Conservation (phyloP, 2,888 invertebrate species). For the Lobophora halterata region DNA sequence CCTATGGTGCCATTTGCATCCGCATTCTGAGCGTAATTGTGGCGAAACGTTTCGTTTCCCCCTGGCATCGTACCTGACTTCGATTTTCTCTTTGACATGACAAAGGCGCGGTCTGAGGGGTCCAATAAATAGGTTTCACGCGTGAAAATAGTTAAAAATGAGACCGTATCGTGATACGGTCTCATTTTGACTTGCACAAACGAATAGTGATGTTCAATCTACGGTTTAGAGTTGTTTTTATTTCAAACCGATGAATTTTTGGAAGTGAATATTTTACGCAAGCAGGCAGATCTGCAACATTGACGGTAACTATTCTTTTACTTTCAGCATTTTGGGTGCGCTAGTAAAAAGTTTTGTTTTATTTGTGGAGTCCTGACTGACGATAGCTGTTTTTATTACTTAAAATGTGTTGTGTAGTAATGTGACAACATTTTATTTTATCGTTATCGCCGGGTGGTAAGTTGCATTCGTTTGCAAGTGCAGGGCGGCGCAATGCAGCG, state of each 20-base stretch:
- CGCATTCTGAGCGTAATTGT: slow-evolving; percentile 73
- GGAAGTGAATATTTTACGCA: slow-evolving; percentile 42
- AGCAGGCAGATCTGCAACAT: slow-evolving; percentile 53
- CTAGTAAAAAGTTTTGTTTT: slow-evolving; percentile 6
- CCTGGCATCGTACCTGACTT: slow-evolving; percentile 64
- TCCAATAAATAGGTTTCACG: slow-evolving; percentile 70
- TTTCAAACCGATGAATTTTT: slow-evolving; percentile 28
- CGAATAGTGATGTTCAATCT: slow-evolving; percentile 45
- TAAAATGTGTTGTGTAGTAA: background rate
- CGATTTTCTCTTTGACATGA: slow-evolving; percentile 74
- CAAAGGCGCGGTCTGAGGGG: slow-evolving; percentile 77
- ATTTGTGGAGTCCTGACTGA: slow-evolving; percentile 13
- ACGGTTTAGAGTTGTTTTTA: slow-evolving; percentile 46
- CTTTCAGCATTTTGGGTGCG: slow-evolving; percentile 11
- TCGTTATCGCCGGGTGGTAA: slow-evolving; percentile 47
- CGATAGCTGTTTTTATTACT: slow-evolving; percentile 2
- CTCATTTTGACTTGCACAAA: no score
- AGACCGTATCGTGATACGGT: slow-evolving; percentile 36
- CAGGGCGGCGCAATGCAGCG: slow-evolving; percentile 73
- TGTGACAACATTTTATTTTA: slow-evolving; percentile 9
- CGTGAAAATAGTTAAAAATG: slow-evolving; percentile 73
- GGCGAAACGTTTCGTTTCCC: slow-evolving; percentile 62
- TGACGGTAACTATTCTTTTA: slow-evolving; percentile 41
- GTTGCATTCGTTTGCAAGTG: slow-evolving; percentile 50
- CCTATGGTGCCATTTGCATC: slow-evolving; percentile 74